Evolutionary conservation across 1,140 invertebrate genomes (phyloP).

Genomic region (Bombus ignitus): DNA sequence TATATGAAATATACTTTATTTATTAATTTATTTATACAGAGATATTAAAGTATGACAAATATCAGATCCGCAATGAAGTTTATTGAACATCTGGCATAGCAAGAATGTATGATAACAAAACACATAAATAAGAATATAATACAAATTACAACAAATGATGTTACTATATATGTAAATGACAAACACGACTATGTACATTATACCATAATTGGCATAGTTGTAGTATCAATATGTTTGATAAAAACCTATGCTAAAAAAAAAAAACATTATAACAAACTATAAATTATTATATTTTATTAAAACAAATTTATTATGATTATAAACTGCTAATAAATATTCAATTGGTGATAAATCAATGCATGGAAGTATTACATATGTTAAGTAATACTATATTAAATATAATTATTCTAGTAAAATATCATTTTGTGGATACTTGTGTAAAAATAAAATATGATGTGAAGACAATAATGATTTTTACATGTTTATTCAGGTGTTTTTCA

Average conservation of each 20-base stretch:
- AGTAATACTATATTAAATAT: not conserved
- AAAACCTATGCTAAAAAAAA: not conserved
- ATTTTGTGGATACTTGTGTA: not conserved
- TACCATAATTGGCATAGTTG: not conserved
- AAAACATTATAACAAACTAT: not conserved
- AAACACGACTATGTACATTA: not conserved
- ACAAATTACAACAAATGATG: not conserved
- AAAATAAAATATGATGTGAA: not conserved
- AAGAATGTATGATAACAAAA: not conserved
- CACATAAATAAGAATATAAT: not conserved
- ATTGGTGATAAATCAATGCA: not conserved
- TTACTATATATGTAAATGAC: not conserved
- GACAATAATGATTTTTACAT: not conserved
- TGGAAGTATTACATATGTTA: not conserved
- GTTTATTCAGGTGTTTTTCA: not conserved
- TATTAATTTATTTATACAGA: not conserved
- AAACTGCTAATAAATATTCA: not conserved
- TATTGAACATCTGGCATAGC: not conserved
- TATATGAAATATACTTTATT: not conserved
- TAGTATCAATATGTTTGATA: not conserved
- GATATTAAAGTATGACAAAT: not conserved
- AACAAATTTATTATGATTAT: not conserved
- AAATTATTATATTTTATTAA: not conserved
- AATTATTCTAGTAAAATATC: not conserved
- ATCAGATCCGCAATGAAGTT: not conserved